Evolutionary conservation across 2,113 vertebrate species (phyloP).

Genomic region (Lutjanus erythropterus): DNA sequence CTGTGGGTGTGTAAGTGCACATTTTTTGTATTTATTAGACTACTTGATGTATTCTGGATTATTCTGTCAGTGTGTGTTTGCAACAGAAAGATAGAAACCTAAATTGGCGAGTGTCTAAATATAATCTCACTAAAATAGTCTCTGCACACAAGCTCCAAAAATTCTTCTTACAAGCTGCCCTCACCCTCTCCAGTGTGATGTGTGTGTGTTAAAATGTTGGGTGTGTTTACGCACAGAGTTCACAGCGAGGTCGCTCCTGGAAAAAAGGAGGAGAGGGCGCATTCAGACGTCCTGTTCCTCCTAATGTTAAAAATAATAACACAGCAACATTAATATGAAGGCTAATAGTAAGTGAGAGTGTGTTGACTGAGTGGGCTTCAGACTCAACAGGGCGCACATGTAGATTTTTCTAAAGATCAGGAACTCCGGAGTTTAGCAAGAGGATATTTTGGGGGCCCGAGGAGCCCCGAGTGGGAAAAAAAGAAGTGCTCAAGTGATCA

Average conservation of each 20-base stretch:
- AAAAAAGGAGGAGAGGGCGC: constrained; percentile 4
- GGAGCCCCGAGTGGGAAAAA: constrained; percentile 72
- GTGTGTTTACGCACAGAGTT: constrained; percentile 75
- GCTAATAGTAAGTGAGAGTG: constrained; percentile 20
- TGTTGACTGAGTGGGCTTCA: constrained; percentile 25
- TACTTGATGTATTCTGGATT: not conserved
- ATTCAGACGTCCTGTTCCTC: constrained; percentile 1
- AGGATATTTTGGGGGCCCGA: constrained; percentile 78
- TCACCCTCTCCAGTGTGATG: constrained; percentile 14
- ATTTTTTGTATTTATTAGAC: constrained; percentile 15
- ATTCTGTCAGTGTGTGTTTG: not conserved
- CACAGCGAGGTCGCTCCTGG: constrained; percentile 74
- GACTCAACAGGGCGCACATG: constrained; percentile 50
- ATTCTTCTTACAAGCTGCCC: constrained; percentile 6
- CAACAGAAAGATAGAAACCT: not conserved
- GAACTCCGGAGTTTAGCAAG: constrained; percentile 58
- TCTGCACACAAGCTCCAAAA: not conserved
- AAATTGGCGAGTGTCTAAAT: not conserved
- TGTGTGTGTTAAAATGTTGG: constrained; percentile 56
- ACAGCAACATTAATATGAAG: not conserved
- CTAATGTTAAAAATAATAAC: constrained; percentile 32
- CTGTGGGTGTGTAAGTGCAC: constrained; percentile 61
- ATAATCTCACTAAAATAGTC: constrained; percentile 24
- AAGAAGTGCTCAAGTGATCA: constrained; percentile 89
- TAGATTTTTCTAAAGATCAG: constrained; percentile 56